Percentiles rank a stretch among this genome's conserved stretches.
Conservation (phyloP, 2,113 vertebrate species). For the Tyrannus savana region DNA sequence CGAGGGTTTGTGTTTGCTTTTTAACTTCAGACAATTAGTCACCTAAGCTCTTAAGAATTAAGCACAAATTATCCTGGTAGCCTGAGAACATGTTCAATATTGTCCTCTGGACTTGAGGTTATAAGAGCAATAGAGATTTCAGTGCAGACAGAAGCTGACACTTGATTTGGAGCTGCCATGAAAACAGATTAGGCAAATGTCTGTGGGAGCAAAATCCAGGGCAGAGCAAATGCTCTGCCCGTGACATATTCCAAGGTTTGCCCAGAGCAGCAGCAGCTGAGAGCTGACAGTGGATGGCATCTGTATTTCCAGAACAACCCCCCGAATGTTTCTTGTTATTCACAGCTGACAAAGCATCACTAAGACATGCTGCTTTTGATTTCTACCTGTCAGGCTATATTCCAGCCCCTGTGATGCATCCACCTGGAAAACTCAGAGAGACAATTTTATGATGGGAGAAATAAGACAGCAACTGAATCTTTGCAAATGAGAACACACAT, state of each 20-base stretch:
- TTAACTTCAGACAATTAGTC: background rate
- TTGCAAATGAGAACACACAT: slow-evolving; percentile 17
- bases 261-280: slow-evolving; percentile 32
- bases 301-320: slow-evolving; percentile 46
- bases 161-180: background rate
- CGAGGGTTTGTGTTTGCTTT: background rate
- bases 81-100: background rate
- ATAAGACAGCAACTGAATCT: slow-evolving; percentile 30
- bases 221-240: background rate
- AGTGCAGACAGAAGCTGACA: background rate
- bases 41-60: background rate
- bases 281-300: slow-evolving; percentile 34
- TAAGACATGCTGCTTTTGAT: slow-evolving; percentile 55
- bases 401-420: slow-evolving; percentile 30
- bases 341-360: slow-evolving; percentile 62
- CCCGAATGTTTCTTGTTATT: slow-evolving; percentile 34
- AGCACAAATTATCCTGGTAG: background rate
- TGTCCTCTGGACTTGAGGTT: background rate
- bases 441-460: slow-evolving; percentile 32
- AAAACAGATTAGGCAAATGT: slow-evolving; percentile 1
- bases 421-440: slow-evolving; percentile 61
- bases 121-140: background rate
- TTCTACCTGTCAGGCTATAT: slow-evolving; percentile 62
- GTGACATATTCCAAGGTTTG: background rate
- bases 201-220: background rate